Evolutionary conservation across 1,140 invertebrate species (phyloP).

Genomic region (Drosophila santomea): DNA sequence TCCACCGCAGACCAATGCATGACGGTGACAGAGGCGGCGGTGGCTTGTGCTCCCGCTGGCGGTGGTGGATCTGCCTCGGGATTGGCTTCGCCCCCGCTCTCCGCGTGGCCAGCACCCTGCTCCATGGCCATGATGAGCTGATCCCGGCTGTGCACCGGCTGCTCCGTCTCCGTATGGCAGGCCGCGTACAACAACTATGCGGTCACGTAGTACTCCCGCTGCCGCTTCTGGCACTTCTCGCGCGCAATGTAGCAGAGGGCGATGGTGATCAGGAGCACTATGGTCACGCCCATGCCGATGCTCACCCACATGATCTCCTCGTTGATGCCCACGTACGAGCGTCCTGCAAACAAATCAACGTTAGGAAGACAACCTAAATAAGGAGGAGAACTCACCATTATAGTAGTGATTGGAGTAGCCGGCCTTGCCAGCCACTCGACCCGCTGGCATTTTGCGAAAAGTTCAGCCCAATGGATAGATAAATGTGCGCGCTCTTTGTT

Average conservation of each 20-base stretch:
- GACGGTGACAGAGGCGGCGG: slow-evolving; percentile 49
- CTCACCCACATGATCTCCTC: slow-evolving; percentile 95
- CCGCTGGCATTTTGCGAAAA: slow-evolving; percentile 85
- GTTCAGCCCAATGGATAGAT: slow-evolving; percentile 15
- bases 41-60: slow-evolving; percentile 11
- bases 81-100: not conserved
- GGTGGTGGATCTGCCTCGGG: not conserved
- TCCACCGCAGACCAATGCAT: slow-evolving; percentile 65
- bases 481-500: slow-evolving; percentile 2
- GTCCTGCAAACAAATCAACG: slow-evolving; percentile 85
- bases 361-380: no score
- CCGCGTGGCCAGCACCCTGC: not conserved
- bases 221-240: slow-evolving; percentile 91
- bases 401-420: slow-evolving; percentile 89
- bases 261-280: slow-evolving; percentile 91
- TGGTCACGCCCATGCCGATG: slow-evolving; percentile 93
- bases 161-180: slow-evolving; percentile 34
- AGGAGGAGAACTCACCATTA: slow-evolving; percentile 86
- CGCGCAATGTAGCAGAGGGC: slow-evolving; percentile 91
- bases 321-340: slow-evolving; percentile 91
- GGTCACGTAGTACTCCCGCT: slow-evolving; percentile 88
- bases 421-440: slow-evolving; percentile 89
- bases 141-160: not conserved
- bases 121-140: slow-evolving; percentile 9
- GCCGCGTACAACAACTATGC: slow-evolving; percentile 86